These are phyloP conservation scores for Bryconaethiops microstoma DNA, from an alignment of 2,797 vertebrate genomes.

Conservation along the genomic window DNA sequence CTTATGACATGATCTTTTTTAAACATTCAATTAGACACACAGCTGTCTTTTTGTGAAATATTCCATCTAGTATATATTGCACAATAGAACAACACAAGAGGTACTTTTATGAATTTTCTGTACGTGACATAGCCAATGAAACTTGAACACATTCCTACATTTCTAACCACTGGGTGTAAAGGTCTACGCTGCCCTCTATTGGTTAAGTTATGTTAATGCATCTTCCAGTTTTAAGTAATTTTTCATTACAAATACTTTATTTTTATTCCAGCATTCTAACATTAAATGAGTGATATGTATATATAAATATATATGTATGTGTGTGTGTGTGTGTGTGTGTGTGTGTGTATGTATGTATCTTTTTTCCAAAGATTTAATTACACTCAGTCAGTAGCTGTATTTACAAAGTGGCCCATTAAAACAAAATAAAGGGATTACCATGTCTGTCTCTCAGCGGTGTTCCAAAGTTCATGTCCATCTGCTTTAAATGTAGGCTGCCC, in stretches of 20 bases:
- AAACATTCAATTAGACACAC: no score
- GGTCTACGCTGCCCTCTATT: slow-evolving; percentile 63
- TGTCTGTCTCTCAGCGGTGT: slow-evolving; percentile 31
- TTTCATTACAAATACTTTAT: no score
- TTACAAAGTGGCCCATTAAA: background rate
- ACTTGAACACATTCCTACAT: background rate
- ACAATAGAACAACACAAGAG: no score
- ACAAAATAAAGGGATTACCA: slow-evolving; percentile 1
- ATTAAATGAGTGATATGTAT: no score
- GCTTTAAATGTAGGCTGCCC: slow-evolving; percentile 21
- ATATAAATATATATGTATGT: no score
- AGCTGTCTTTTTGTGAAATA: no score
- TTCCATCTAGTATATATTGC: no score
- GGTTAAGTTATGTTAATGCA: slow-evolving; percentile 23
- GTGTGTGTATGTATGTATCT: no score
- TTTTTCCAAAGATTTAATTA: background rate
- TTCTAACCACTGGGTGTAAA: background rate
- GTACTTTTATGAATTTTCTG: background rate
- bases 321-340: no score
- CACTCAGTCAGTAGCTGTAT: background rate
- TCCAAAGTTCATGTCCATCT: slow-evolving; percentile 56
- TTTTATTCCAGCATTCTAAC: no score
- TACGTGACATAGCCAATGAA: background rate
- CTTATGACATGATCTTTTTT: no score
- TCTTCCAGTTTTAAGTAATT: background rate